Evolutionary conservation across 2,888 invertebrate genomes (phyloP).

Genomic region (Apodemia duryi): DNA sequence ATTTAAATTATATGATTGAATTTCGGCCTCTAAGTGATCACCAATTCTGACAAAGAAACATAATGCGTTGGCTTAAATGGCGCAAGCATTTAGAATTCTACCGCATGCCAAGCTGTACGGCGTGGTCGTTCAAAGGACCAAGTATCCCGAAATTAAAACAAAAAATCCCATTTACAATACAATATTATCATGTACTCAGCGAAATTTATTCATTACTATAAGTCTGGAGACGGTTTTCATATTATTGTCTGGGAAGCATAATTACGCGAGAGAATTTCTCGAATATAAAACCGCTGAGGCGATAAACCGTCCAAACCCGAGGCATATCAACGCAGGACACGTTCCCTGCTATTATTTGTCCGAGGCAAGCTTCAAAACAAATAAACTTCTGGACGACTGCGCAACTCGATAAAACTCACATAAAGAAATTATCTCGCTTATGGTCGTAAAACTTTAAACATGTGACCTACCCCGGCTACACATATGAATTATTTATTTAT

Average conservation of each 20-base stretch:
- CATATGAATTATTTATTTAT: background rate
- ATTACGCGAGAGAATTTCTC: slow-evolving; percentile 12
- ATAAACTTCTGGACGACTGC: slow-evolving; percentile 9
- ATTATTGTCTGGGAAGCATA: slow-evolving; percentile 14
- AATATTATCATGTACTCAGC: slow-evolving; percentile 8
- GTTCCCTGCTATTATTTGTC: slow-evolving; percentile 4
- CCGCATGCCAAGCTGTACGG: background rate
- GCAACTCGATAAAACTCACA: slow-evolving; percentile 12
- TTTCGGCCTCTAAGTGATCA: no score
- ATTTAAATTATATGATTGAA: no score
- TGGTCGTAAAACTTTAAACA: background rate
- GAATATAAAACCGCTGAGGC: slow-evolving; percentile 8
- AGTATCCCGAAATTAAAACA: slow-evolving; percentile 14
- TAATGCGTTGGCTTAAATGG: background rate
- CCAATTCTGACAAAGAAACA: background rate
- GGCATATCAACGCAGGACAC: slow-evolving; percentile 13
- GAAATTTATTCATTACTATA: slow-evolving; percentile 14
- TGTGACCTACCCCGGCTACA: background rate
- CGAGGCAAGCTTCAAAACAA: slow-evolving; percentile 12
- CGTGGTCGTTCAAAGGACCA: background rate
- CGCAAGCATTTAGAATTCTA: background rate
- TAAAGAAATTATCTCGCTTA: slow-evolving; percentile 5
- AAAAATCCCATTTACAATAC: slow-evolving; percentile 15
- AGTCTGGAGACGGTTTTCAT: slow-evolving; percentile 14
- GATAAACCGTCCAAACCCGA: slow-evolving; percentile 13